phyloP scores from a whole-genome alignment of 1,140 invertebrate species.

The Leptinotarsa defecta region DNA sequence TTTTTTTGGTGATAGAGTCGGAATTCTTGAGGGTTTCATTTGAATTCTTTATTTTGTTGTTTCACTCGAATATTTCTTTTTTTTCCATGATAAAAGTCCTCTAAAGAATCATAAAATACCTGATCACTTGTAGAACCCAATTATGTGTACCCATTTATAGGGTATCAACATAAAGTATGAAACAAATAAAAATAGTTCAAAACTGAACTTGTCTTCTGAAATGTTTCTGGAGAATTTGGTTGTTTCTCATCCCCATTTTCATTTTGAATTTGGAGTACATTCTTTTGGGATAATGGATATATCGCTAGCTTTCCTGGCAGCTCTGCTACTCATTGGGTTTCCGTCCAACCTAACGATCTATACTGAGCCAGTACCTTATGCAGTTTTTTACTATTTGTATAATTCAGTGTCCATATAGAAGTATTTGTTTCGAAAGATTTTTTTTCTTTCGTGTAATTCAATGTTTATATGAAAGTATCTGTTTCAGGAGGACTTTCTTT shows the following conservation, averaged over 20 bases:
- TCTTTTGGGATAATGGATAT: constrained; percentile 81
- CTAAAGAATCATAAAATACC: background rate
- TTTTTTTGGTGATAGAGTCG: no score
- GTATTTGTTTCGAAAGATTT: no score
- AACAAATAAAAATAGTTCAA: constrained; percentile 57
- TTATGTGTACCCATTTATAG: no score
- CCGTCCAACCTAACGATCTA: constrained; percentile 83
- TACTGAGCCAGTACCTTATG: constrained; percentile 79
- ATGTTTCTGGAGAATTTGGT: constrained; percentile 81
- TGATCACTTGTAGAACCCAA: no score
- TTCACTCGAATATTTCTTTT: background rate
- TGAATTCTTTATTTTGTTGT: background rate
- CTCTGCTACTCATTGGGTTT: constrained; percentile 68
- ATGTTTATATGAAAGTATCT: no score
- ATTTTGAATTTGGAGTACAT: constrained; percentile 76
- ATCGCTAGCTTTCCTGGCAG: constrained; percentile 82
- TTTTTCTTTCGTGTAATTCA: no score
- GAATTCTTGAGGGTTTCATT: no score
- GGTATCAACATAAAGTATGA: no score
- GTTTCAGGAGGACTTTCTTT: no score
- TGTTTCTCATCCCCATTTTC: constrained; percentile 79
- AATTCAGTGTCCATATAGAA: no score
- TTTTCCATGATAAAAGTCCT: constrained; percentile 2
- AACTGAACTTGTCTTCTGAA: constrained; percentile 81
- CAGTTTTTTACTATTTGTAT: constrained; percentile 68